phyloP scores from a whole-genome alignment of 2,113 vertebrate genomes.

The Gallinago paraguaiae region DNA sequence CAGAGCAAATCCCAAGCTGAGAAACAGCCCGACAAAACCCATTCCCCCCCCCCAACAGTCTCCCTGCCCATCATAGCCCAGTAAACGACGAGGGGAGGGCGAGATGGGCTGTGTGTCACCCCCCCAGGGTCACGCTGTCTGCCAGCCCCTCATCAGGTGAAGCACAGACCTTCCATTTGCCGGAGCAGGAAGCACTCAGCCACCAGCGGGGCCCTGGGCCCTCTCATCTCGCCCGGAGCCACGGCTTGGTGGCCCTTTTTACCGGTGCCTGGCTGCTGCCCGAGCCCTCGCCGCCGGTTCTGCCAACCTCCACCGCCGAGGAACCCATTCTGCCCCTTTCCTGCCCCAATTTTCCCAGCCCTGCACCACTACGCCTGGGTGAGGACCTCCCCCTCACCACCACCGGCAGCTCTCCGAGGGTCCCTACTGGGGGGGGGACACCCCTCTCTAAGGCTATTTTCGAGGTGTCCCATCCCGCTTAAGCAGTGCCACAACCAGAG shows the following conservation, averaged over 20 bases:
- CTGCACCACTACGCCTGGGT: rapidly evolving
- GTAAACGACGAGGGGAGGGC: neutral
- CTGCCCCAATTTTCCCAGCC: neutral
- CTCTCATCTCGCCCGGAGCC: neutral
- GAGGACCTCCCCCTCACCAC: too few relatives aligned
- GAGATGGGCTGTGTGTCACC: neutral
- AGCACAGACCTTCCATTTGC: neutral
- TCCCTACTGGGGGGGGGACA: rapidly evolving
- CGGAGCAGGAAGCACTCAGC: neutral
- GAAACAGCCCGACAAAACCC: neutral
- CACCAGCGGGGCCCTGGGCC: neutral
- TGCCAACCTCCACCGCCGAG: neutral
- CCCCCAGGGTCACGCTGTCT: neutral
- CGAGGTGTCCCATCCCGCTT: neutral
- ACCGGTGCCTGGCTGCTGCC: neutral
- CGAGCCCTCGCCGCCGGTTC: neutral
- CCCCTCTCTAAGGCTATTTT: rapidly evolving
- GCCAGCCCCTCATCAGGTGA: neutral
- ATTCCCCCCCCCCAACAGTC: neutral
- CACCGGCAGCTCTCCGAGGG: neutral
- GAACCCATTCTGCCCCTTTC: neutral
- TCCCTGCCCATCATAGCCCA: neutral
- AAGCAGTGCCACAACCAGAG: neutral
- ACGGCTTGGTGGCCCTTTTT: neutral
- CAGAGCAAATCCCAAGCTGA: neutral